Percentiles rank a stretch among this genome's conserved stretches.
These are phyloP conservation scores for Zosterops lateralis DNA, from an alignment of 2,113 vertebrate species.

Conservation along the genomic window DNA sequence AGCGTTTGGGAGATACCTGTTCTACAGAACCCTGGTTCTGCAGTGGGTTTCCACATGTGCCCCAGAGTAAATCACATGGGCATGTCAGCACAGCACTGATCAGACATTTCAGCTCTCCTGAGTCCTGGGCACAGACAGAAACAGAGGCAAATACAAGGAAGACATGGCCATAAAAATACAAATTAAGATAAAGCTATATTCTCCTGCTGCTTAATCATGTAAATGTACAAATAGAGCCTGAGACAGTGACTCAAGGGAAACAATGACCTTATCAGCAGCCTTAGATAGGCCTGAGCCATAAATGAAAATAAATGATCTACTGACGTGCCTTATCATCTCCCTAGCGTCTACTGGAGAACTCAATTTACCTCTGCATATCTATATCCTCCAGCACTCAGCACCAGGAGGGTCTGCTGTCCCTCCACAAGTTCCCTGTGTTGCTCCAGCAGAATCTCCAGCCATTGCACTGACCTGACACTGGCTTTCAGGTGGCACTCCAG, in stretches of 20 bases:
- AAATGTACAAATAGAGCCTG: constrained; percentile 64
- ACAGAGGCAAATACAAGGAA: constrained; percentile 64
- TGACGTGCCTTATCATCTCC: constrained; percentile 48
- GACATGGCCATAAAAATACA: constrained; percentile 58
- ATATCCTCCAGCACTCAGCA: constrained; percentile 13
- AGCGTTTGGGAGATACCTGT: not conserved
- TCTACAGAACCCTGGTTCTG: not conserved
- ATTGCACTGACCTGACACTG: not conserved
- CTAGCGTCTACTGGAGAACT: constrained; percentile 22
- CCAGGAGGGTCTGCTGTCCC: not conserved
- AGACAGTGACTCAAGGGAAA: constrained; percentile 73
- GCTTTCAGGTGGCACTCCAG: not conserved
- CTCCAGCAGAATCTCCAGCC: not conserved
- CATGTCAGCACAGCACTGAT: not conserved
- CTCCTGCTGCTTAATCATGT: constrained; percentile 69
- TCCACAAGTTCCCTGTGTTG: not conserved
- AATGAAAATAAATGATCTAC: constrained; percentile 69
- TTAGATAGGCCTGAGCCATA: constrained; percentile 69
- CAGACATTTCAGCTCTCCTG: not conserved
- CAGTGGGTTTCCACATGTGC: not conserved
- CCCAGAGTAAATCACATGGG: not conserved
- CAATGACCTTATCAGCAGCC: constrained; percentile 73
- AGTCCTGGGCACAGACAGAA: constrained; percentile 29
- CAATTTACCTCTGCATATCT: not conserved
- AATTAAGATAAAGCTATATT: constrained; percentile 75